These are phyloP conservation scores for Drosophila hamatofila DNA, from an alignment of 2,888 invertebrate genomes.

Conservation along the genomic window DNA sequence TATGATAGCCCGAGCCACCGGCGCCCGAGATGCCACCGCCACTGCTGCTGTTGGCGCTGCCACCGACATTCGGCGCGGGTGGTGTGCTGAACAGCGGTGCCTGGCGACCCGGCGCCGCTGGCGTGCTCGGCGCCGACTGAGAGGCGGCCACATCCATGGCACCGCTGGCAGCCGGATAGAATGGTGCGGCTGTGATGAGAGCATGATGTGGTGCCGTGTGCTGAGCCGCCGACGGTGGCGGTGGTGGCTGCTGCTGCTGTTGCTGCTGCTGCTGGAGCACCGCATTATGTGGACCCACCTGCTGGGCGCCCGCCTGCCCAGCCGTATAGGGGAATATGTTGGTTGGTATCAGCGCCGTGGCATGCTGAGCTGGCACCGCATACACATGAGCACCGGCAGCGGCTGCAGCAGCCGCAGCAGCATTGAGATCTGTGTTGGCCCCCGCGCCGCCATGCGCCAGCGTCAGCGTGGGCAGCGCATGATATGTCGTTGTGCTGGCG, in stretches of 20 bases:
- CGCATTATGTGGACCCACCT: constrained; percentile 57
- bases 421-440: constrained; percentile 76
- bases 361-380: constrained; percentile 84
- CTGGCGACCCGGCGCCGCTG: constrained; percentile 77
- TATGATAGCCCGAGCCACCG: constrained; percentile 64
- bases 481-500: constrained; percentile 82
- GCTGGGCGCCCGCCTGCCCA: constrained; percentile 69
- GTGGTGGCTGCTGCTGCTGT: constrained; percentile 56
- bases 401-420: constrained; percentile 66
- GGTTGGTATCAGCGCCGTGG: constrained; percentile 82
- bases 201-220: constrained; percentile 81
- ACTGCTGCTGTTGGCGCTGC: constrained; percentile 26
- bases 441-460: constrained; percentile 76
- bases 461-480: constrained; percentile 81
- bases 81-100: constrained; percentile 85
- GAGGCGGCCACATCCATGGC: constrained; percentile 67
- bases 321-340: constrained; percentile 84
- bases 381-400: constrained; percentile 82
- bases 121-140: constrained; percentile 85
- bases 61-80: constrained; percentile 75
- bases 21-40: constrained; percentile 9
- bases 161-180: constrained; percentile 75
- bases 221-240: constrained; percentile 45
- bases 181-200: constrained; percentile 82
- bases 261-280: constrained; percentile 64